phyloP scores from a whole-genome alignment of 2,888 invertebrate species.

The Xanthorhoe spadicearia region DNA sequence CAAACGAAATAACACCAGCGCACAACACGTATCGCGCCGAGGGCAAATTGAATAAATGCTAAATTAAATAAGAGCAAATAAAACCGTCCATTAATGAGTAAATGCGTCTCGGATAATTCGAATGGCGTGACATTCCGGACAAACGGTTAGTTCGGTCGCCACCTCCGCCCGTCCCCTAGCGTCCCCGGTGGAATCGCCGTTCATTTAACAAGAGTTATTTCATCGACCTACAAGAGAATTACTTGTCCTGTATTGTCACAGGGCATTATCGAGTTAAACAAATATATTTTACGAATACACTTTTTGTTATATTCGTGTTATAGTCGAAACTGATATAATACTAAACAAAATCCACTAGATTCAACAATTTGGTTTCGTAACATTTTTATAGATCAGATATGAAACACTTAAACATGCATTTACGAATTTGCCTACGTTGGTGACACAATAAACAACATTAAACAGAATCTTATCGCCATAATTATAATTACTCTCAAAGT shows the following conservation, averaged over 20 bases:
- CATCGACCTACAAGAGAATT: conserved; percentile 58
- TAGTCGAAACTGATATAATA: background rate
- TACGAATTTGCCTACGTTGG: conserved; percentile 29
- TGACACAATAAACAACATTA: conserved; percentile 53
- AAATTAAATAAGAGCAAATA: conserved; percentile 85
- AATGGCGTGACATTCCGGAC: conserved; percentile 69
- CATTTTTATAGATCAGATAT: conserved; percentile 14
- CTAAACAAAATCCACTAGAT: background rate
- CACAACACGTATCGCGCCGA: conserved; percentile 73
- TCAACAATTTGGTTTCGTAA: background rate
- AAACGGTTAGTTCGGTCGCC: conserved; percentile 60
- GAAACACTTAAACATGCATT: conserved; percentile 20
- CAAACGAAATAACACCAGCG: conserved; percentile 75
- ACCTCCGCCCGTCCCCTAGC: conserved; percentile 48
- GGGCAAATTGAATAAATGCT: conserved; percentile 84
- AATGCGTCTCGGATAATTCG: conserved; percentile 75
- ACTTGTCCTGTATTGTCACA: conserved; percentile 26
- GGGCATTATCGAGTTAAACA: conserved; percentile 7
- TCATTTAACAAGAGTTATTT: conserved; percentile 61
- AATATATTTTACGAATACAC: conserved; percentile 5
- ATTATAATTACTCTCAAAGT: conserved; percentile 62
- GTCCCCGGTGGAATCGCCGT: conserved; percentile 49
- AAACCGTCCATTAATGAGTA: conserved; percentile 78
- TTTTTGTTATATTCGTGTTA: background rate
- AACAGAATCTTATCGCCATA: conserved; percentile 64